phyloP scores from a whole-genome alignment of 2,113 vertebrate species.

The Sebastes schlegelii region DNA sequence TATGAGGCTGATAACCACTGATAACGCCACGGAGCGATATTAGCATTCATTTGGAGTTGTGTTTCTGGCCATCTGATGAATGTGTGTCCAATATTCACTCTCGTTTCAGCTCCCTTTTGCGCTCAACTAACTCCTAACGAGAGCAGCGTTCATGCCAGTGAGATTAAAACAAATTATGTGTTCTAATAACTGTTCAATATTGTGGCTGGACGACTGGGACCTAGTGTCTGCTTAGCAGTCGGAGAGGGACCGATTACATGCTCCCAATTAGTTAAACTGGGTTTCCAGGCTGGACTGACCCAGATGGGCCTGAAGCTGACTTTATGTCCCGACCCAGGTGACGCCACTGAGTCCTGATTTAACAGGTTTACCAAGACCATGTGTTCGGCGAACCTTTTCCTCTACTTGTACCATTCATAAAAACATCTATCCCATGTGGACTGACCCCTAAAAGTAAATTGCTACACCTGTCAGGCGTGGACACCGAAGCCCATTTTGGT shows the following conservation, averaged over 20 bases:
- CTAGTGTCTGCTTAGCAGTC: neutral
- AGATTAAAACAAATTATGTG: neutral
- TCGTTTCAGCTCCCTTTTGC: too few species aligned
- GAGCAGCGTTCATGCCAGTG: neutral
- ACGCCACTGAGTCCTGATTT: neutral
- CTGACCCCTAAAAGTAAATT: constrained; percentile 6
- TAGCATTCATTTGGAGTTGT: too few species aligned
- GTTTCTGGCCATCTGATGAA: too few species aligned
- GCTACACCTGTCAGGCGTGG: neutral
- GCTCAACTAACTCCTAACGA: too few species aligned
- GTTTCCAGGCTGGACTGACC: neutral
- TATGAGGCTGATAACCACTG: too few species aligned
- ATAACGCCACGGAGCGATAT: too few species aligned
- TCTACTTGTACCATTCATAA: neutral
- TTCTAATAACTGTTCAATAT: neutral
- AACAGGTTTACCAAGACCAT: neutral
- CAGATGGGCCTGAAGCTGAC: neutral
- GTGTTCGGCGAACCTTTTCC: neutral
- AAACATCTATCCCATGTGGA: neutral
- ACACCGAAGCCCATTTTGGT: neutral
- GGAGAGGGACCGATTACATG: neutral
- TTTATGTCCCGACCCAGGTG: neutral
- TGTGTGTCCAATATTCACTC: too few species aligned
- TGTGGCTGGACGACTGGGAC: neutral
- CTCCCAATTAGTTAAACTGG: neutral